Percentiles rank a stretch among this genome's conserved stretches.
Evolutionary conservation across 1,140 invertebrate species (phyloP).

Genomic region (Octopus sinensis): DNA sequence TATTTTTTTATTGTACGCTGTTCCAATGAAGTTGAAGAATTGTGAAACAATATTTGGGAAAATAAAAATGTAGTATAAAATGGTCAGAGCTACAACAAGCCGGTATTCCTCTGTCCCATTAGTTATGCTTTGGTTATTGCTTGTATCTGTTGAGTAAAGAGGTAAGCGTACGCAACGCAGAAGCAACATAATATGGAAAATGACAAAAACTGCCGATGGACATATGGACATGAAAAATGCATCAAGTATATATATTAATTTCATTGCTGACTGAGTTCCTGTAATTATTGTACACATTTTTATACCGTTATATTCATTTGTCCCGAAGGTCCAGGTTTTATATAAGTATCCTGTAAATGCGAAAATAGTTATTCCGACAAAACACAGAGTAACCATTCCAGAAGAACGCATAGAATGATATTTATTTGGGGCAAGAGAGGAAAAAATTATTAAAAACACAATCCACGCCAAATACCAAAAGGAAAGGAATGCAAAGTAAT

Average conservation of each 20-base stretch:
- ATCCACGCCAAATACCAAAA: slow-evolving; percentile 35
- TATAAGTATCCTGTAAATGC: slow-evolving; percentile 41
- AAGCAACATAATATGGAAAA: slow-evolving; percentile 26
- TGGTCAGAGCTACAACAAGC: slow-evolving; percentile 31
- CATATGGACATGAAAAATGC: slow-evolving; percentile 31
- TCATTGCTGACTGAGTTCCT: slow-evolving; percentile 37
- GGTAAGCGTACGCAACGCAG: slow-evolving; percentile 12
- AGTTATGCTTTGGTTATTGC: slow-evolving; percentile 15
- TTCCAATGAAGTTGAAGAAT: slow-evolving; percentile 18
- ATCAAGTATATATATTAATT: slow-evolving; percentile 37
- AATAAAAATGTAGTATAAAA: slow-evolving; percentile 36
- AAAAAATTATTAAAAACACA: slow-evolving; percentile 27
- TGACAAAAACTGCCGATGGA: slow-evolving; percentile 30
- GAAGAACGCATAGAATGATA: slow-evolving; percentile 22
- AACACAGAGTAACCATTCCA: slow-evolving; percentile 24
- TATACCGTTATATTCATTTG: slow-evolving; percentile 18
- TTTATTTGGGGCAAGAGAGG: slow-evolving; percentile 25
- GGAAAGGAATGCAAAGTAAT: slow-evolving; percentile 40
- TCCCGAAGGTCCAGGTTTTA: slow-evolving; percentile 42
- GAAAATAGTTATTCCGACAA: slow-evolving; percentile 24
- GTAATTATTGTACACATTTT: slow-evolving; percentile 35
- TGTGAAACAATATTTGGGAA: slow-evolving; percentile 34
- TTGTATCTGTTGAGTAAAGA: slow-evolving; percentile 18
- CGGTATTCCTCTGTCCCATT: slow-evolving; percentile 31
- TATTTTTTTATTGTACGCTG: slow-evolving; percentile 15